Evolutionary conservation across 2,113 vertebrate genomes (phyloP).

Genomic region (Centrocercus urophasianus): DNA sequence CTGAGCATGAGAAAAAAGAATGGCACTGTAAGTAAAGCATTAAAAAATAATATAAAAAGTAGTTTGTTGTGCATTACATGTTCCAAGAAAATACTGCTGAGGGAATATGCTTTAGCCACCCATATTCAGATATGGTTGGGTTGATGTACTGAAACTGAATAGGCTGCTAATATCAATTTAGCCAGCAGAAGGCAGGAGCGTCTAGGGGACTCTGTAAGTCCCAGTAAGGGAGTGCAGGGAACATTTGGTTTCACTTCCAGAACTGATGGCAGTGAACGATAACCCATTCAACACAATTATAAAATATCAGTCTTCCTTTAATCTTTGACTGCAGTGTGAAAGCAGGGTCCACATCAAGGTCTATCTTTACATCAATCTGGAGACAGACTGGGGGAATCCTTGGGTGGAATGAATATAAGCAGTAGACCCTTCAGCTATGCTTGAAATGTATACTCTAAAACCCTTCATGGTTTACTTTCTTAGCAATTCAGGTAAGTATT

Average conservation of each 20-base stretch:
- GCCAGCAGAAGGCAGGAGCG: conserved; percentile 71
- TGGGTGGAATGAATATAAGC: not conserved
- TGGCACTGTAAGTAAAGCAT: not conserved
- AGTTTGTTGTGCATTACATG: not conserved
- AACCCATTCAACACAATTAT: not conserved
- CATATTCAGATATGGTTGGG: accelerated
- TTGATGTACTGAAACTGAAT: not conserved
- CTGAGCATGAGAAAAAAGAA: not conserved
- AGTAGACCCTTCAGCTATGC: not conserved
- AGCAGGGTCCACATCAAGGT: not conserved
- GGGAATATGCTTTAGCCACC: not conserved
- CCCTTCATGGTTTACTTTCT: not conserved
- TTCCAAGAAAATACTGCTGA: not conserved
- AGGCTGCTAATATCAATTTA: conserved; percentile 32
- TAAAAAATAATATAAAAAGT: not conserved
- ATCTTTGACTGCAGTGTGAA: not conserved
- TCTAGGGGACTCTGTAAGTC: conserved; percentile 11
- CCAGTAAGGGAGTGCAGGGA: not conserved
- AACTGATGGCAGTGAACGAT: not conserved
- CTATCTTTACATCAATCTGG: not conserved
- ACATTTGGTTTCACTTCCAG: not conserved
- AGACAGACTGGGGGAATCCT: not conserved
- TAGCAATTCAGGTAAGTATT: not conserved
- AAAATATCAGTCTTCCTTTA: not conserved
- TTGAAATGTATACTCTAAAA: not conserved